Conservation (phyloP, 2,888 invertebrate genomes). For the Dorcus hopei region DNA sequence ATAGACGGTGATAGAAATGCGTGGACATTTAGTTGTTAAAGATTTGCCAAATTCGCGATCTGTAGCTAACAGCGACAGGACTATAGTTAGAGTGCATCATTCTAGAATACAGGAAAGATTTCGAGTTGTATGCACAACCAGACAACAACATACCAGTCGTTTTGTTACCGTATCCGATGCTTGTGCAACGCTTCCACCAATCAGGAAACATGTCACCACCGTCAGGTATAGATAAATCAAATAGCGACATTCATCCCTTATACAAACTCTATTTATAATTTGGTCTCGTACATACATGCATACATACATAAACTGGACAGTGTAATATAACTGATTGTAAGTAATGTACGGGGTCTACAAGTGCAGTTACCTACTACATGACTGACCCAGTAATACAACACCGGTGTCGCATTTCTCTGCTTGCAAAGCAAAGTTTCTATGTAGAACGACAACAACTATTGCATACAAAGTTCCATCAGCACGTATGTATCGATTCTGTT, state of each 20-base stretch:
- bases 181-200: slow-evolving; percentile 41
- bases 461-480: too few species aligned
- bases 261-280: too few species aligned
- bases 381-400: too few species aligned
- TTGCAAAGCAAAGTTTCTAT: too few species aligned
- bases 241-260: background rate
- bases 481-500: too few species aligned
- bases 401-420: too few species aligned
- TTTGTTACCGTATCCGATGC: slow-evolving; percentile 46
- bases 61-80: slow-evolving; percentile 36
- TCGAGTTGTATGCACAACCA: slow-evolving; percentile 47
- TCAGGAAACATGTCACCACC: slow-evolving; percentile 48
- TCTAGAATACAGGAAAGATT: slow-evolving; percentile 45
- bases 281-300: background rate
- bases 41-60: slow-evolving; percentile 25
- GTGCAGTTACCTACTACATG: slow-evolving; percentile 3
- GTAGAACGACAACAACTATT: too few species aligned
- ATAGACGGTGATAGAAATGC: slow-evolving; percentile 16
- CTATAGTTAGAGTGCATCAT: slow-evolving; percentile 45
- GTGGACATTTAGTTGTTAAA: slow-evolving; percentile 27
- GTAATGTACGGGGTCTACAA: slow-evolving; percentile 2
- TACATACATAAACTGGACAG: slow-evolving; percentile 3
- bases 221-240: slow-evolving; percentile 40
- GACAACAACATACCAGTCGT: slow-evolving; percentile 46
- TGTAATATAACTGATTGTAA: slow-evolving; percentile 12